Evolutionary conservation across 2,888 invertebrate genomes (phyloP).

Genomic region (Habrosyne pyritoides): DNA sequence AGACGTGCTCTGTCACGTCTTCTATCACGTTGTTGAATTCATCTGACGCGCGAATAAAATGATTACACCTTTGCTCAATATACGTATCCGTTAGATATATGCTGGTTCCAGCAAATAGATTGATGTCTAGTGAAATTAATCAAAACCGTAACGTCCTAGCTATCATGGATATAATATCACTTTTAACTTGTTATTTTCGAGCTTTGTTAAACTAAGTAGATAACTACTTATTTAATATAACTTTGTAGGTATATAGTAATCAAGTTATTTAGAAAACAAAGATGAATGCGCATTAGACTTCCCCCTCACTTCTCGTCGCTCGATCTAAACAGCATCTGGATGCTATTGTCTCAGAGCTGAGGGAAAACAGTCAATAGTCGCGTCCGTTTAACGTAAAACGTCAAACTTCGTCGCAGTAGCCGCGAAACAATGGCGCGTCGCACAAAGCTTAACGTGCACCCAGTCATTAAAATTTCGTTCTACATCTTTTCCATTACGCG

Average conservation of each 20-base stretch:
- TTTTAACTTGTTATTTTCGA: not conserved
- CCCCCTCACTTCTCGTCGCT: constrained; percentile 11
- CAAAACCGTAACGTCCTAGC: not conserved
- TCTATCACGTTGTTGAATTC: constrained; percentile 14
- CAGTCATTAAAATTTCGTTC: constrained; percentile 82
- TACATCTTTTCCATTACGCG: constrained; percentile 82
- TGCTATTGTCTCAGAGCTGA: constrained; percentile 54
- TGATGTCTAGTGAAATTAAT: not conserved
- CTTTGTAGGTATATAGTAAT: not conserved
- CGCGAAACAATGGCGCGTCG: constrained; percentile 67
- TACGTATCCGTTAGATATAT: not conserved
- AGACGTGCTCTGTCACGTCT: constrained; percentile 29
- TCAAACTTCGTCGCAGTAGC: constrained; percentile 64
- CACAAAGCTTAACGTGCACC: constrained; percentile 78
- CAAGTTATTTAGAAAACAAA: not conserved
- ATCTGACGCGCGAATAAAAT: constrained; percentile 1
- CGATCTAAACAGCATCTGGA: constrained; percentile 29
- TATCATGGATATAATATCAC: too few relatives aligned
- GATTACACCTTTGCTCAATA: not conserved
- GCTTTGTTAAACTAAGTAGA: too few relatives aligned
- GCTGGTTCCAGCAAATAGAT: not conserved
- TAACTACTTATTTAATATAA: too few relatives aligned
- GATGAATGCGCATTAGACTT: not conserved
- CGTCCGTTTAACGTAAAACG: constrained; percentile 63
- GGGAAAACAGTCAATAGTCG: constrained; percentile 56